Percentiles rank a stretch among this genome's conserved stretches.
Evolutionary conservation across 2,888 invertebrate species (phyloP).

Genomic region (Oscheius sp.): DNA sequence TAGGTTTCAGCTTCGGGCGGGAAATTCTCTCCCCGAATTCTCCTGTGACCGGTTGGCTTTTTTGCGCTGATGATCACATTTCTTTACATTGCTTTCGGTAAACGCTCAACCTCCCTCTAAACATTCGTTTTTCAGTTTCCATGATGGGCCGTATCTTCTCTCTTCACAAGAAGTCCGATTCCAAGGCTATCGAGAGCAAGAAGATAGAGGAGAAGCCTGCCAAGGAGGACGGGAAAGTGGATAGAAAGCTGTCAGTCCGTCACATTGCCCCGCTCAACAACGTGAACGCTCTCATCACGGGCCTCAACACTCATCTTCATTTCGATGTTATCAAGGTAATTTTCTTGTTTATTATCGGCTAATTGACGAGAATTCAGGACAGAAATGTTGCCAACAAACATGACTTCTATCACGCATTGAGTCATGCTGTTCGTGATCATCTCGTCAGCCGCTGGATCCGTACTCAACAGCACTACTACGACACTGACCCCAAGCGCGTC

Average conservation of each 20-base stretch:
- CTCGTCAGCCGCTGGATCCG: constrained; percentile 98
- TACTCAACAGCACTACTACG: constrained; percentile 98
- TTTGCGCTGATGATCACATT: background rate
- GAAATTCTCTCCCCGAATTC: background rate
- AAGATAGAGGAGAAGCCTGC: background rate
- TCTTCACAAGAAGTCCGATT: background rate
- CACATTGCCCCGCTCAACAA: constrained; percentile 84
- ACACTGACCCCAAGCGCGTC: constrained; percentile 99
- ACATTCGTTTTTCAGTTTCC: background rate
- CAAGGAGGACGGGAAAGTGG: background rate
- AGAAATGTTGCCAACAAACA: constrained; percentile 97
- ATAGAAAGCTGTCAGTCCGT: constrained; percentile 81
- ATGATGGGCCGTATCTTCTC: background rate
- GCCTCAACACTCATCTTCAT: constrained; percentile 97
- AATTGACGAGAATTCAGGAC: constrained; percentile 79
- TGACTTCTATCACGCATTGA: constrained; percentile 97
- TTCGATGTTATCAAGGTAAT: constrained; percentile 88
- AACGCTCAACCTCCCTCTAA: too few species aligned
- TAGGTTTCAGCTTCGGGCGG: too few species aligned
- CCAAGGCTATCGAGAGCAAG: background rate
- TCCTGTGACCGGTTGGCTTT: background rate
- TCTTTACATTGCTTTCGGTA: background rate
- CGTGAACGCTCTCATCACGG: constrained; percentile 94
- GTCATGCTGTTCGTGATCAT: constrained; percentile 97
- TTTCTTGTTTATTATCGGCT: background rate